Evolutionary conservation across 2,797 vertebrate genomes (phyloP).

Genomic region (Thaleichthys pacificus): DNA sequence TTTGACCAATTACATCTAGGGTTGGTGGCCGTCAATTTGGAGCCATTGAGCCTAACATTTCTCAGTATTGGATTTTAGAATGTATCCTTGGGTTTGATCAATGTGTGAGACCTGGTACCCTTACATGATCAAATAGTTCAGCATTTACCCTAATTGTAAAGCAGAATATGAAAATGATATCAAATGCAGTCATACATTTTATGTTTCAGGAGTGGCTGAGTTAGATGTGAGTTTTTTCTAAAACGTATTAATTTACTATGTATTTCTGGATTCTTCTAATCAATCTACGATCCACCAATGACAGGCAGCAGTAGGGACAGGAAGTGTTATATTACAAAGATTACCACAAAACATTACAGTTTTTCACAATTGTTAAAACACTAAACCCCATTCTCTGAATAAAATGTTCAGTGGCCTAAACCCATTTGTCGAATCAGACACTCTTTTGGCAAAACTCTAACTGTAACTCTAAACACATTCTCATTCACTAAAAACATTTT

Average conservation of each 20-base stretch:
- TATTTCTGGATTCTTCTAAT: too few relatives aligned
- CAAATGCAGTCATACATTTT: background rate
- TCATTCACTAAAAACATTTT: too few relatives aligned
- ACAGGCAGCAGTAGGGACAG: constrained; percentile 24
- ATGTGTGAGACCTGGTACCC: background rate
- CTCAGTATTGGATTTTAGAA: background rate
- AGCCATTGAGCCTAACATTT: constrained; percentile 10
- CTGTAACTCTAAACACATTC: too few relatives aligned
- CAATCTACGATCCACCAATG: too few relatives aligned
- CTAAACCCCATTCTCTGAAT: too few relatives aligned
- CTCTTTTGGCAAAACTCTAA: too few relatives aligned
- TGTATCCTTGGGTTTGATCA: constrained; percentile 12
- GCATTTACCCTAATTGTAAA: constrained; percentile 7
- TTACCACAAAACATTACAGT: constrained; percentile 15
- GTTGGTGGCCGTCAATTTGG: constrained; percentile 19
- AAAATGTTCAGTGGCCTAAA: too few relatives aligned
- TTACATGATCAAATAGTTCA: constrained; percentile 6
- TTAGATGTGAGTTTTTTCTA: too few relatives aligned
- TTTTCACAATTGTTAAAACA: too few relatives aligned
- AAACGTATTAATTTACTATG: too few relatives aligned
- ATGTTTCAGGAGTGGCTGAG: too few relatives aligned
- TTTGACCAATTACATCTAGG: constrained; percentile 32
- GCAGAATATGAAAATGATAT: background rate
- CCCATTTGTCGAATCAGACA: too few relatives aligned
- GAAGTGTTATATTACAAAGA: constrained; percentile 26